A percentile compares a stretch with the other conserved stretches of the same genome.
These are phyloP conservation scores for Pelecanus crispus DNA, from an alignment of 2,113 vertebrate genomes.

Conservation along the genomic window DNA sequence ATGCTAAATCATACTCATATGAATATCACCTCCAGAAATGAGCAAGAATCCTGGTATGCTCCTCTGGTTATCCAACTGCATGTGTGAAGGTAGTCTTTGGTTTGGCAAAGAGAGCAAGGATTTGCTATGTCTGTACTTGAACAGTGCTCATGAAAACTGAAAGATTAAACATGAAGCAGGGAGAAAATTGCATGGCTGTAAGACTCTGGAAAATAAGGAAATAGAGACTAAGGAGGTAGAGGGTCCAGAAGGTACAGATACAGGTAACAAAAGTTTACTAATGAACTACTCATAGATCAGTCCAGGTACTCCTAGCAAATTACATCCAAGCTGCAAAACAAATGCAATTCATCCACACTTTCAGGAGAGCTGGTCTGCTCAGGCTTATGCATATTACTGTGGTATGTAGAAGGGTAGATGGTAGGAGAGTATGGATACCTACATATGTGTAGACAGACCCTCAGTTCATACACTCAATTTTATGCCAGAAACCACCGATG, in stretches of 20 bases:
- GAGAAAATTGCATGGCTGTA: not conserved
- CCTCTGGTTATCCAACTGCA: not conserved
- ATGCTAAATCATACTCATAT: not conserved
- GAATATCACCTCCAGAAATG: not conserved
- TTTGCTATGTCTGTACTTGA: not conserved
- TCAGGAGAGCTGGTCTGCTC: not conserved
- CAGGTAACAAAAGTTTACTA: not conserved
- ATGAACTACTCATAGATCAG: not conserved
- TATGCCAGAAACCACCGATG: constrained; percentile 34
- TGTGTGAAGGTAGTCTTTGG: not conserved
- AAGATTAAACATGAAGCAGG: not conserved
- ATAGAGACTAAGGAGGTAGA: not conserved
- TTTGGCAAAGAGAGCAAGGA: not conserved
- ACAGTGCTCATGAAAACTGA: not conserved
- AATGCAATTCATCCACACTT: not conserved
- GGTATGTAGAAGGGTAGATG: not conserved
- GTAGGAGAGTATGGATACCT: not conserved
- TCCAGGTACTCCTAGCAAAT: not conserved
- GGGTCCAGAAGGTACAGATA: not conserved
- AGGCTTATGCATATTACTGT: not conserved
- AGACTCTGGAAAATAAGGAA: not conserved
- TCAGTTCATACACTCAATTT: constrained; percentile 26
- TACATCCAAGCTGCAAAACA: not conserved
- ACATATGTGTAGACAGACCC: constrained; percentile 58
- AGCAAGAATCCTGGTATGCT: not conserved